Evolutionary conservation across 2,113 vertebrate genomes (phyloP), one percentile per base, ranked within the genome.

Genomic region (Chionomys nivalis): DNA sequence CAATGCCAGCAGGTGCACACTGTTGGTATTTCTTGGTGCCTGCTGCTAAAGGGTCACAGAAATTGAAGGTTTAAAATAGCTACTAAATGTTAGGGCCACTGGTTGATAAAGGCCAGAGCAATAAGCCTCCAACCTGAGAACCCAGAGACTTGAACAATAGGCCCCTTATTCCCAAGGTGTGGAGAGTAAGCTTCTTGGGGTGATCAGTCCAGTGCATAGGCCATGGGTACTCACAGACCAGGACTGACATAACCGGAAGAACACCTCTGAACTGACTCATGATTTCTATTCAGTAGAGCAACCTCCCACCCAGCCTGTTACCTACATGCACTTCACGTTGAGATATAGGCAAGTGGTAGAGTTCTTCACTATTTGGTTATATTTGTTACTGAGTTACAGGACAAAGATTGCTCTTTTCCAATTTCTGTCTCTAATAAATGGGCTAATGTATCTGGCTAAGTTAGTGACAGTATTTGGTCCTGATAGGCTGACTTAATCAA

Each of bases 401-500:
- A 94, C 97, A 97, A 97, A 97, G 70, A 85, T 90, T 96, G 92
- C 82, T 93, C 98, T 96, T 98, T 98, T 95, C 79, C 96, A 98
- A 94, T 79, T 95, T 97, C 93, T 91, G 55, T 93, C 90, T 95
- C 96, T 98, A 97, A 99, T 98, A 98, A 98, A 98, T 97, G 88
- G 89, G 88, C 91, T 78, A 97, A 6, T 66, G 96, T 90, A 5
- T 4, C 92, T 94, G 88, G 90, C 96, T 96, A 95, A 95, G 36
- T 98, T 98, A 96, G 88, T 97, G 96, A 97, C 94, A 98, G 97
- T 96, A 94, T 97, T 98, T 98, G 93, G 93, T 97, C 89, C 63
- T 98, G 98, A 98, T 98, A 98, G 97, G 93, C 97, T 94, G 88
- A 97, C 95, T 98, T 98, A 98, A 99, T 99, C 98, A 98, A 98